Conservation (phyloP, 2,888 invertebrate species). For the Entomobrya proxima region DNA sequence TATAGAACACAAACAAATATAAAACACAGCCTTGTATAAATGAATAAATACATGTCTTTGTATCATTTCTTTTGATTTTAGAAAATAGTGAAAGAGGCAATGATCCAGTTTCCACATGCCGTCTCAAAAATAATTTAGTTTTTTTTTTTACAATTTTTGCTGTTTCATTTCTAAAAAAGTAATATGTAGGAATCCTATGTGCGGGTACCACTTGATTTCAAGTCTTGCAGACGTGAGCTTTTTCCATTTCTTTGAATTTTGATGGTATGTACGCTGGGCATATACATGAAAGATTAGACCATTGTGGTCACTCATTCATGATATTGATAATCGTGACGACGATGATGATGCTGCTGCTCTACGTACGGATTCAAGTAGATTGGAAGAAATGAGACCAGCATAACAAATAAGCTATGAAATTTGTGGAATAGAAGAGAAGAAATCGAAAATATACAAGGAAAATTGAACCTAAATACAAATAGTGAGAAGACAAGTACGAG, state of each 20-base stretch:
- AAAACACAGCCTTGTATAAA: background rate
- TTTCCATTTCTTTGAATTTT: slow-evolving; percentile 56
- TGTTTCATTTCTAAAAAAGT: background rate
- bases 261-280: background rate
- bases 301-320: slow-evolving; percentile 65
- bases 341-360: slow-evolving; percentile 32
- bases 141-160: background rate
- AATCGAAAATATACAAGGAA: background rate
- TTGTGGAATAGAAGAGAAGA: slow-evolving; percentile 9
- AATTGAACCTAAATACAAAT: background rate
- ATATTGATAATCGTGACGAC: slow-evolving; percentile 48
- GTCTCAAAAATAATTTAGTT: background rate
- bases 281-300: slow-evolving; percentile 48
- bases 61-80: slow-evolving; percentile 12
- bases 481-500: background rate
- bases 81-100: background rate
- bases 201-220: slow-evolving; percentile 52
- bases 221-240: slow-evolving; percentile 23
- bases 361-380: slow-evolving; percentile 8
- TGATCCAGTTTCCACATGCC: slow-evolving; percentile 41
- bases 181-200: slow-evolving; percentile 6
- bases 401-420: slow-evolving; percentile 42
- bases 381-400: slow-evolving; percentile 53
- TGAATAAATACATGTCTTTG: background rate
- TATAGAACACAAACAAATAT: background rate